Evolutionary conservation across 2,888 invertebrate species (phyloP).

Genomic region (Sialis fuliginosa): DNA sequence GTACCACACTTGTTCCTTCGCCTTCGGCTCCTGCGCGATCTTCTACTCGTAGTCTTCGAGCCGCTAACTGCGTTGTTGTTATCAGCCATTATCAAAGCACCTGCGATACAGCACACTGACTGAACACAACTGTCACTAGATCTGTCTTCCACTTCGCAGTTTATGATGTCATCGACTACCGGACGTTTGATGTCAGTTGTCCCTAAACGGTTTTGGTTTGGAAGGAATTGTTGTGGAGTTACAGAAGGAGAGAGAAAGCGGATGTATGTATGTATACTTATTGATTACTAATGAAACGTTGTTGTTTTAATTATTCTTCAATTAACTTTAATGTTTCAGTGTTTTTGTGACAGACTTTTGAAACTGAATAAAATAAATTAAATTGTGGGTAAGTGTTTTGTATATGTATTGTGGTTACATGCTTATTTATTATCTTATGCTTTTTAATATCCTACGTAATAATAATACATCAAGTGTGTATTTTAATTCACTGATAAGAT

Average conservation of each 20-base stretch:
- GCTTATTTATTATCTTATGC: too few species aligned
- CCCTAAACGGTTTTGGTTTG: slow-evolving; percentile 2
- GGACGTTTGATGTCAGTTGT: slow-evolving; percentile 7
- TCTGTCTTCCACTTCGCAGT: slow-evolving; percentile 3
- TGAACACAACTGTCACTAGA: background rate
- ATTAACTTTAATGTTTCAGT: too few species aligned
- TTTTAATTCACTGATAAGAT: too few species aligned
- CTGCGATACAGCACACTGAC: background rate
- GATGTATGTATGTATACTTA: background rate
- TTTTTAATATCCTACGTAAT: too few species aligned
- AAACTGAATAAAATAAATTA: too few species aligned
- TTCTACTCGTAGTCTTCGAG: slow-evolving; percentile 13
- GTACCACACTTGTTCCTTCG: slow-evolving; percentile 10
- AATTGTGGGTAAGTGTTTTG: too few species aligned
- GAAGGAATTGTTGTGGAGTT: background rate
- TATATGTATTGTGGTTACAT: too few species aligned
- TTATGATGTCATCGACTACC: slow-evolving; percentile 4
- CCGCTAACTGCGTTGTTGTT: slow-evolving; percentile 9
- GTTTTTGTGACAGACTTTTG: too few species aligned
- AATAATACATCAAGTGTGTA: too few species aligned
- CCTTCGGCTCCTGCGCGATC: slow-evolving; percentile 12
- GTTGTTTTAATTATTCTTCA: too few species aligned
- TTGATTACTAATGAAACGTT: background rate
- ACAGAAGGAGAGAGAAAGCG: background rate
- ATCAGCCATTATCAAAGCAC: slow-evolving; percentile 11